phyloP scores from a whole-genome alignment of 1,140 invertebrate genomes.

The Drosophila grimshawi region DNA sequence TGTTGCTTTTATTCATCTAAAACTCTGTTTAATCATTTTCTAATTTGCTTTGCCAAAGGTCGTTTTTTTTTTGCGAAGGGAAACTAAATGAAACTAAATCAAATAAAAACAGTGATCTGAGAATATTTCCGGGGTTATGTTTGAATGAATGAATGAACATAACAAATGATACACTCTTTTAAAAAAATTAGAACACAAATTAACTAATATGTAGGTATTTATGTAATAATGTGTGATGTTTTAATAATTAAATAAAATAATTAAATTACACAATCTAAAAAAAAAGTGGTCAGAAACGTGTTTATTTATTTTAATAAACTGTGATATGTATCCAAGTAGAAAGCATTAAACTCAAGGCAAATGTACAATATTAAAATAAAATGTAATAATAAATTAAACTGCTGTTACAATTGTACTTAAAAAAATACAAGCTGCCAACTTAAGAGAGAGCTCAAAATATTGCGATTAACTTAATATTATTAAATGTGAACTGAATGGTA shows the following conservation, averaged over 20 bases:
- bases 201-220: not conserved
- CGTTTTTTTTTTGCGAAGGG: constrained; percentile 23
- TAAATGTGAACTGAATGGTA: constrained; percentile 30
- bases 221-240: not conserved
- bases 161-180: not conserved
- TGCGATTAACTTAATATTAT: constrained; percentile 51
- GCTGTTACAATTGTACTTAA: constrained; percentile 41
- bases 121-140: not conserved
- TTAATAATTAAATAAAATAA: constrained; percentile 23
- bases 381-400: constrained; percentile 33
- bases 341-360: constrained; percentile 57
- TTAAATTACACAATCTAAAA: constrained; percentile 40
- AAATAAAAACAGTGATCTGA: not conserved
- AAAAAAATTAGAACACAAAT: constrained; percentile 1
- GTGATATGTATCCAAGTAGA: constrained; percentile 59
- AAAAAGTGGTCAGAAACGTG: constrained; percentile 65
- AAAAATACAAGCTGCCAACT: constrained; percentile 30
- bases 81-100: constrained; percentile 15
- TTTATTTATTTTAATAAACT: constrained; percentile 63
- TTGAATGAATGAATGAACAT: not conserved
- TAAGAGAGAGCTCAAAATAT: constrained; percentile 16
- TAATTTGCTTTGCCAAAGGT: constrained; percentile 27
- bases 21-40: constrained; percentile 33
- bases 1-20: constrained; percentile 52
- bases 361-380: constrained; percentile 55